A percentile compares a stretch with the other conserved stretches of the same genome.
Evolutionary conservation across 2,797 vertebrate genomes (phyloP).

Genomic region (Microtus obscurus): DNA sequence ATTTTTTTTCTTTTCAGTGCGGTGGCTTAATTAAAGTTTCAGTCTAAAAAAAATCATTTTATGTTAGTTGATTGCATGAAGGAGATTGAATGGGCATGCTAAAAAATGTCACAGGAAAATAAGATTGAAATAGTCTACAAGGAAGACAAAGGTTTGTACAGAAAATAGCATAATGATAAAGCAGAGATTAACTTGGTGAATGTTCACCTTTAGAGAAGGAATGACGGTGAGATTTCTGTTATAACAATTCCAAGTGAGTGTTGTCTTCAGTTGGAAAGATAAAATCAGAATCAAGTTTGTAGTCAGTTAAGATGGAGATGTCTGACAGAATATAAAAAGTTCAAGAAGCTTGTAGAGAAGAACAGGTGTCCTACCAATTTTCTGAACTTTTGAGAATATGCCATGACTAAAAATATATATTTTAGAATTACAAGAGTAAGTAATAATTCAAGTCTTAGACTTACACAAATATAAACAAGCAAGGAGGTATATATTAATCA

Average conservation of each 20-base stretch:
- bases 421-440: not conserved
- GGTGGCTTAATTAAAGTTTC: not conserved
- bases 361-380: not conserved
- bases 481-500: not conserved
- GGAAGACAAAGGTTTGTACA: not conserved
- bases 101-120: conserved; percentile 41
- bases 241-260: not conserved
- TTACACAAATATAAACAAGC: conserved; percentile 33
- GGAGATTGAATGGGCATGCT: not conserved
- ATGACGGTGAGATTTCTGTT: conserved; percentile 14
- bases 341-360: not conserved
- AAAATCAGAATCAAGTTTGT: not conserved
- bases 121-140: conserved; percentile 23
- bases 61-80: not conserved
- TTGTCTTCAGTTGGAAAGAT: conserved; percentile 17
- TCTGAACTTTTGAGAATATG: conserved; percentile 46
- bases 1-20: conserved; percentile 10
- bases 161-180: not conserved
- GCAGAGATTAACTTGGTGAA: not conserved
- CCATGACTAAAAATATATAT: conserved; percentile 31
- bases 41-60: conserved; percentile 18
- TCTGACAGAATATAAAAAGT: not conserved
- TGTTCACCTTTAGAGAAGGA: conserved; percentile 9
- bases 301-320: not conserved
- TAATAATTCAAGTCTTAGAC: not conserved